Conservation (phyloP, 2,888 invertebrate genomes). For the Troides helena region DNA sequence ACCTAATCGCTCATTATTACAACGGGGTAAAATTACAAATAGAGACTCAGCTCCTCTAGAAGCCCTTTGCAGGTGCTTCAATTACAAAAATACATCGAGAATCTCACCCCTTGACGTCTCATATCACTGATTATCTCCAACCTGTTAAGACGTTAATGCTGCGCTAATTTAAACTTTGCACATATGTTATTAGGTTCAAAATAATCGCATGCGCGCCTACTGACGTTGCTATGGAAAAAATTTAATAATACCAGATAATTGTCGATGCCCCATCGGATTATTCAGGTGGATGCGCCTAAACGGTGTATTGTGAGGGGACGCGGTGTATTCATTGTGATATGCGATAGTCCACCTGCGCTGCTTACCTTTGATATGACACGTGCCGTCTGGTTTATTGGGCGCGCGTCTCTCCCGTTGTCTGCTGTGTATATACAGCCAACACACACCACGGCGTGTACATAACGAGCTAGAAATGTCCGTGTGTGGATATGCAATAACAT, state of each 20-base stretch:
- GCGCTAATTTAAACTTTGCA: conserved; percentile 43
- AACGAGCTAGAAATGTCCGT: background rate
- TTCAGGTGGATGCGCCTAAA: conserved; percentile 66
- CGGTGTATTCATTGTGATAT: conserved; percentile 44
- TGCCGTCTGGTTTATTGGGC: conserved; percentile 43
- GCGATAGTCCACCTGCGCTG: conserved; percentile 57
- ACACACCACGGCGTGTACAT: background rate
- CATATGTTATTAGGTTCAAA: conserved; percentile 37
- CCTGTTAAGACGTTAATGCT: conserved; percentile 60
- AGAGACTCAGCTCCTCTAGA: conserved; percentile 25
- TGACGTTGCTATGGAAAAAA: conserved; percentile 39
- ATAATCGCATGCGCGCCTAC: conserved; percentile 25
- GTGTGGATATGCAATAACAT: conserved; percentile 11
- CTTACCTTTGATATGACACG: conserved; percentile 66
- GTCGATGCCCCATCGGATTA: conserved; percentile 66
- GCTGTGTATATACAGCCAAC: background rate
- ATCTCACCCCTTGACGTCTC: conserved; percentile 47
- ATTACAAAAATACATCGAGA: conserved; percentile 43
- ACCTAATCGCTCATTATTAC: conserved; percentile 22
- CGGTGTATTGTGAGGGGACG: conserved; percentile 50
- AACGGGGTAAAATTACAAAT: conserved; percentile 20
- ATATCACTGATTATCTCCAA: conserved; percentile 64
- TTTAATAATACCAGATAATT: conserved; percentile 62
- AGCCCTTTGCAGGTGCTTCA: conserved; percentile 53
- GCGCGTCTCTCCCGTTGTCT: conserved; percentile 37